phyloP scores from a whole-genome alignment of 2,113 vertebrate species.

The Brachyhypopomus gauderio region DNA sequence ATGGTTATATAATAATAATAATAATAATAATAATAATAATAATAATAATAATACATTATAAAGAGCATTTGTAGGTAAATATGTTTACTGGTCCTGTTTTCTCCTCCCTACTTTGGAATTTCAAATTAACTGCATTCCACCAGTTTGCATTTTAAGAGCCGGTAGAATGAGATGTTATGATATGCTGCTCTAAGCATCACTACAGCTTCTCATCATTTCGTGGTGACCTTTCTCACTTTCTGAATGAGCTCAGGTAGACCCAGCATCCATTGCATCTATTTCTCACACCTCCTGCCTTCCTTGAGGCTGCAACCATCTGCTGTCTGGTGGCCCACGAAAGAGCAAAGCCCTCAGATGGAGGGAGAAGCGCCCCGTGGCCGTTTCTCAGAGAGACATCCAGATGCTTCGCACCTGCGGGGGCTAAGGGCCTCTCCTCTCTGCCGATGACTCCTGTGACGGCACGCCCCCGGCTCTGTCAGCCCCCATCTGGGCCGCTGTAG shows the following conservation, averaged over 20 bases:
- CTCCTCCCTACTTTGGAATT: no score
- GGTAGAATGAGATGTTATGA: conserved; percentile 36
- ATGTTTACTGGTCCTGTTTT: no score
- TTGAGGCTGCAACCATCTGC: conserved; percentile 12
- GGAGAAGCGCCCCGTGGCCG: no score
- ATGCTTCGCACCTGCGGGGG: no score
- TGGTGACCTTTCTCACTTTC: conserved; percentile 24
- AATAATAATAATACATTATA: no score
- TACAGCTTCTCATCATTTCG: conserved; percentile 18
- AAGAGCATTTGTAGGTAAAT: no score
- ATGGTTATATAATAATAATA: no score
- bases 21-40: no score
- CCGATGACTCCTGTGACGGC: no score
- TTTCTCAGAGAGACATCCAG: no score
- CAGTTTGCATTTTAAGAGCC: not conserved
- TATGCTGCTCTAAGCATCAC: conserved; percentile 30
- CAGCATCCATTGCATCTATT: not conserved
- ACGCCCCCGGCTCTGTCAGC: not conserved
- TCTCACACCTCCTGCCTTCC: not conserved
- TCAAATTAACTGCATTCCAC: no score
- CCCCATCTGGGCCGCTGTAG: conserved; percentile 43
- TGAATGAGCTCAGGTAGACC: not conserved
- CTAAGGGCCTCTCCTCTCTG: no score
- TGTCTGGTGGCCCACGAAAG: not conserved
- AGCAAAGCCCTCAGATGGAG: not conserved